A percentile compares a stretch with the other conserved stretches of the same genome.
Conservation (phyloP, 2,113 vertebrate genomes). For the Corythoichthys haematopterus region DNA sequence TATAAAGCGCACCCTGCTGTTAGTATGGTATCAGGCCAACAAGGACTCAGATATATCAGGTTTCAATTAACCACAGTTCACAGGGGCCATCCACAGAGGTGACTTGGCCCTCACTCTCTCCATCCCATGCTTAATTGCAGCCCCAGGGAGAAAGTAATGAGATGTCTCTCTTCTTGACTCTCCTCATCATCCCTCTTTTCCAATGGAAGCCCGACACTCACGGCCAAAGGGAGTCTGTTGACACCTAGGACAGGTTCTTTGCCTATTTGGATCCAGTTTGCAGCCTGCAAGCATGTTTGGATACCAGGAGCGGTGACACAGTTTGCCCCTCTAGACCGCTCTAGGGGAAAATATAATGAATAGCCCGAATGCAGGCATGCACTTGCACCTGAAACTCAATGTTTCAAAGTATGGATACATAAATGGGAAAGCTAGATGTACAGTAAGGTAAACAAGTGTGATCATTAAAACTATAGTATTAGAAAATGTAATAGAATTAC, state of each 20-base stretch:
- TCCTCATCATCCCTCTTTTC: conserved; percentile 57
- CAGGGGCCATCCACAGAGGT: conserved; percentile 50
- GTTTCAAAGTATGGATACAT: neutral
- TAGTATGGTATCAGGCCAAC: conserved; percentile 45
- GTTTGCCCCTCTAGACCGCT: conserved; percentile 66
- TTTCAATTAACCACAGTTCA: conserved; percentile 70
- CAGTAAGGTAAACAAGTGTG: neutral
- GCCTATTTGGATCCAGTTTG: conserved; percentile 63
- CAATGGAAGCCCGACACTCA: conserved; percentile 45
- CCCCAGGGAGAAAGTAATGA: conserved; percentile 73
- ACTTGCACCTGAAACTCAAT: neutral
- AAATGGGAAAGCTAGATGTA: conserved; percentile 23
- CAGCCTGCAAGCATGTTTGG: conserved; percentile 63
- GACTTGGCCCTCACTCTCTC: conserved; percentile 56
- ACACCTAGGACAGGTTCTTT: conserved; percentile 65
- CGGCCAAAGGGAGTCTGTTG: conserved; percentile 59
- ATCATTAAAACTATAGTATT: neutral
- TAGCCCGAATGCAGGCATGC: conserved; percentile 43
- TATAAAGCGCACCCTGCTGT: conserved; percentile 51
- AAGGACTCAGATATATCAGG: conserved; percentile 64
- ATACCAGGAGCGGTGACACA: conserved; percentile 52
- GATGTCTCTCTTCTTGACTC: conserved; percentile 62
- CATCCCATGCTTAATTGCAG: conserved; percentile 60
- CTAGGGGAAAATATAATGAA: conserved; percentile 67
- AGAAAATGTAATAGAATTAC: neutral